Conservation (phyloP, 2,113 vertebrate species). For the Alces alces region DNA sequence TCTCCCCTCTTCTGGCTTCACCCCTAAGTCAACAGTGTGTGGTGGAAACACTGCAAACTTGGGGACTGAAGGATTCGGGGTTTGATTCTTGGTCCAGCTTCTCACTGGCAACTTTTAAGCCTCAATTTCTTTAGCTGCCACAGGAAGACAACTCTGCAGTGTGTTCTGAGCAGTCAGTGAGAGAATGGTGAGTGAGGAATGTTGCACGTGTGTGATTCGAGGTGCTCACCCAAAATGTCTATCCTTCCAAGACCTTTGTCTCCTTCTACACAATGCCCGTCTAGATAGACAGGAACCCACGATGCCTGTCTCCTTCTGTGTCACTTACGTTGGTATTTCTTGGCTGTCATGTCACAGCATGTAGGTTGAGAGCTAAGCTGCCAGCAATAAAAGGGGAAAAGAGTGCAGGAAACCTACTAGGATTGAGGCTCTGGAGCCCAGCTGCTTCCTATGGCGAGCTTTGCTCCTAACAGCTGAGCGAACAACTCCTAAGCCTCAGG, state of each 20-base stretch:
- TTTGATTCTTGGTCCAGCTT: not conserved
- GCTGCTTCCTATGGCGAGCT: not conserved
- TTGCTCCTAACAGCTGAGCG: not conserved
- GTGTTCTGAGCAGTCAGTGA: not conserved
- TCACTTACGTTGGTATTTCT: not conserved
- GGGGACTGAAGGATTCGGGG: not conserved
- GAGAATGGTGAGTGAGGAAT: not conserved
- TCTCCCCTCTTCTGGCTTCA: not conserved
- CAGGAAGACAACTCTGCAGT: not conserved
- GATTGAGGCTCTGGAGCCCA: not conserved
- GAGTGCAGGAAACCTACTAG: not conserved
- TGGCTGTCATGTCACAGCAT: not conserved
- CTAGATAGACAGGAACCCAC: not conserved
- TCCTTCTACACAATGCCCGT: not conserved
- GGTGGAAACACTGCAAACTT: not conserved
- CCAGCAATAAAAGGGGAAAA: not conserved
- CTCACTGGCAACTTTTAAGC: not conserved
- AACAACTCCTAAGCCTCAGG: not conserved
- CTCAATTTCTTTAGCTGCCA: not conserved
- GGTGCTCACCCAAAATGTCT: accelerated
- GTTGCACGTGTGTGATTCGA: accelerated
- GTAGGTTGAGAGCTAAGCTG: not conserved
- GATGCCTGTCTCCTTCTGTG: not conserved
- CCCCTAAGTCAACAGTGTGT: not conserved
- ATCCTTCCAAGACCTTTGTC: not conserved